Conservation (phyloP, 1,140 invertebrate species). For the Drosophila truncata region DNA sequence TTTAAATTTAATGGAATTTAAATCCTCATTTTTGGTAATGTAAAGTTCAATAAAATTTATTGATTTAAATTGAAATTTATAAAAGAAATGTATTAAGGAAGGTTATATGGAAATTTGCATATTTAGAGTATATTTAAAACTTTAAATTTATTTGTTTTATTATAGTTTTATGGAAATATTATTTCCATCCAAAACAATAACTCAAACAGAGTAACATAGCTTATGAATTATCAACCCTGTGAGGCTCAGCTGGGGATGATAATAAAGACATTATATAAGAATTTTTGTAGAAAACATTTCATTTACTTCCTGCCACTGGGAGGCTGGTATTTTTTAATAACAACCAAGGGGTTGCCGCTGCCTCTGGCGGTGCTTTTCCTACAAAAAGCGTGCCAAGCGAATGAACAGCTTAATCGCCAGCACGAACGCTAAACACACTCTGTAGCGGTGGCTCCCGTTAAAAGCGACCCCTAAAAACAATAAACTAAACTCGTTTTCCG, state of each 20-base stretch:
- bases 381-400: conserved; percentile 65
- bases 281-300: conserved; percentile 57
- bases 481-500: conserved; percentile 42
- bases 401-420: conserved; percentile 68
- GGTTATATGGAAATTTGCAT: too few species aligned
- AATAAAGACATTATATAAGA: conserved; percentile 75
- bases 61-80: neutral
- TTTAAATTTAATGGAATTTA: conserved; percentile 29
- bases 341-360: conserved; percentile 29
- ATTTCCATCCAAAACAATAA: neutral
- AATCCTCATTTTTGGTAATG: conserved; percentile 1
- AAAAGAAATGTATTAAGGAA: too few species aligned
- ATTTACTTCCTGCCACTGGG: conserved; percentile 49
- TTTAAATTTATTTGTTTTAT: too few species aligned
- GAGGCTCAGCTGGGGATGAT: conserved; percentile 8
- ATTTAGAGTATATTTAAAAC: too few species aligned
- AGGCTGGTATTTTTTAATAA: conserved; percentile 70
- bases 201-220: neutral
- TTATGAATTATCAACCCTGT: conserved; percentile 9
- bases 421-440: conserved; percentile 57
- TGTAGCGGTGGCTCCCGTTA: conserved; percentile 40
- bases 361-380: conserved; percentile 6
- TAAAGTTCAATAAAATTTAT: neutral
- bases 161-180: neutral
- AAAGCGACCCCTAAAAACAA: conserved; percentile 40